phyloP scores from a whole-genome alignment of 2,797 vertebrate species.

The Acestrorhynchus altus region DNA sequence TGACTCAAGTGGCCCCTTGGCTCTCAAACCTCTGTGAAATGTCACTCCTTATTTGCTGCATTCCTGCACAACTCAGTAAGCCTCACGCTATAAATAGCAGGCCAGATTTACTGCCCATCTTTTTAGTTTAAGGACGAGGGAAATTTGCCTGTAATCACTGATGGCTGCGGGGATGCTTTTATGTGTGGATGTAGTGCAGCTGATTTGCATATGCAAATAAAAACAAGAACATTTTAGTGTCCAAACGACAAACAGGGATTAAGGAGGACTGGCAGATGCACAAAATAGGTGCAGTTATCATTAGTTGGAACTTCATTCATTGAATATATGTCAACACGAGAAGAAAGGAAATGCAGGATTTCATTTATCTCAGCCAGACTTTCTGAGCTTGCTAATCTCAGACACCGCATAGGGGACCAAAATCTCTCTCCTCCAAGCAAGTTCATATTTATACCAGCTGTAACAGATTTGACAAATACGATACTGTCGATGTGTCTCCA shows the following conservation, averaged over 20 bases:
- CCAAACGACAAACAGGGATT: not conserved
- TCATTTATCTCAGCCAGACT: not conserved
- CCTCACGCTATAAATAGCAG: slow-evolving; percentile 11
- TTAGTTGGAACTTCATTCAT: not conserved
- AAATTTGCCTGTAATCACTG: not conserved
- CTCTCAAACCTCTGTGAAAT: slow-evolving; percentile 7
- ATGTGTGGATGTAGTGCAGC: not conserved
- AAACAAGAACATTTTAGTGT: not conserved
- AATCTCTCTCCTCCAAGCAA: not conserved
- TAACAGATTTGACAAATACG: no score
- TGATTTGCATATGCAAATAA: not conserved
- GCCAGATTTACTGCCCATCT: not conserved
- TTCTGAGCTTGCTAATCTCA: not conserved
- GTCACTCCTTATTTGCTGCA: slow-evolving; percentile 6
- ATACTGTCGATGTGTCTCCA: no score
- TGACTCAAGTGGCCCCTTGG: slow-evolving; percentile 28
- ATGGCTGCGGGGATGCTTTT: not conserved
- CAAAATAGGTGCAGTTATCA: not conserved
- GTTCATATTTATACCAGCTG: no score
- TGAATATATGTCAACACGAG: not conserved
- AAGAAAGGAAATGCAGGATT: not conserved
- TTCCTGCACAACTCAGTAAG: slow-evolving; percentile 17
- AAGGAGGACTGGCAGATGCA: not conserved
- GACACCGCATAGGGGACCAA: slow-evolving; percentile 13
- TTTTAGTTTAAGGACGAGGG: not conserved